Percentiles rank a stretch among this genome's conserved stretches.
These are phyloP conservation scores for Linyphia triangularis DNA, from an alignment of 2,888 invertebrate genomes.

Conservation along the genomic window DNA sequence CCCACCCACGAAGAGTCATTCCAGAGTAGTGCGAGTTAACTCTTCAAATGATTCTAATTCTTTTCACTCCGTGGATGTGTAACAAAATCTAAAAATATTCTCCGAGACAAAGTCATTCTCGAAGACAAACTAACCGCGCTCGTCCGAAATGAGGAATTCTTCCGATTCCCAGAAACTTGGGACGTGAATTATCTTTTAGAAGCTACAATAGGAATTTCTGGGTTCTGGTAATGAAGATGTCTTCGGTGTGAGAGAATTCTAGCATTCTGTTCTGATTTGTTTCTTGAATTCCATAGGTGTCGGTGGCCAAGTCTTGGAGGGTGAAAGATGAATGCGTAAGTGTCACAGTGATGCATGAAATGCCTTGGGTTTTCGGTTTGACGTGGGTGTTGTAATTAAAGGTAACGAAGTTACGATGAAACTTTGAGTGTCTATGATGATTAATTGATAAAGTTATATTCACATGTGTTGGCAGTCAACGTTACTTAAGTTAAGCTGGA, in stretches of 20 bases:
- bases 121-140: background rate
- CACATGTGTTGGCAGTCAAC: too few species aligned
- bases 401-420: too few species aligned
- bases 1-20: constrained; percentile 61
- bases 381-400: too few species aligned
- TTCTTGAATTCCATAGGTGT: too few species aligned
- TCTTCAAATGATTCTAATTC: constrained; percentile 54
- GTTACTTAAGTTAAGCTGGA: too few species aligned
- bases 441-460: too few species aligned
- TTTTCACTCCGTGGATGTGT: constrained; percentile 41
- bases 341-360: too few species aligned
- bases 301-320: too few species aligned
- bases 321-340: too few species aligned
- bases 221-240: background rate
- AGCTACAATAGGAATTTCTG: background rate
- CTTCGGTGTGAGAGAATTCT: background rate
- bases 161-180: background rate
- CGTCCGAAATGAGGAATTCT: constrained; percentile 5
- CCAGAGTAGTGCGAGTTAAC: constrained; percentile 8
- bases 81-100: constrained; percentile 46
- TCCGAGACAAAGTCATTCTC: background rate
- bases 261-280: background rate
- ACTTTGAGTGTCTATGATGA: too few species aligned
- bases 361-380: too few species aligned
- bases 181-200: background rate